Evolutionary conservation across 1,140 invertebrate genomes (phyloP).

Genomic region (Lethrus apterus): DNA sequence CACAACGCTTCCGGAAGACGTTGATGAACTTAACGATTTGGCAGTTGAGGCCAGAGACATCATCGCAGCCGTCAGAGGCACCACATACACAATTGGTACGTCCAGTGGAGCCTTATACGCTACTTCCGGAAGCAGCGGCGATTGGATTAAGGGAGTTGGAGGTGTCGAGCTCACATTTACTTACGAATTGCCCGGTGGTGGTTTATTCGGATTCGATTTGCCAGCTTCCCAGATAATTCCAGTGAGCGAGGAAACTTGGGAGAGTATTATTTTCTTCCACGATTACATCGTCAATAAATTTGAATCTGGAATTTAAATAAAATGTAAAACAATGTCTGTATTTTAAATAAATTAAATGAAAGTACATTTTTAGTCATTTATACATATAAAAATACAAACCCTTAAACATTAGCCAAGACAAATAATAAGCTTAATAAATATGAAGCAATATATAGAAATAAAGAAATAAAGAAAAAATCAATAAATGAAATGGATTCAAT

Average conservation of each 20-base stretch:
- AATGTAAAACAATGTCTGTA: neutral
- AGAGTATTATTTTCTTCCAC: conserved; percentile 2
- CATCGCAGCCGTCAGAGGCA: conserved; percentile 57
- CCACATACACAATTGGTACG: conserved; percentile 62
- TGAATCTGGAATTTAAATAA: too few relatives aligned
- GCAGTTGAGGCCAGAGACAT: conserved; percentile 36
- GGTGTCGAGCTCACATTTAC: conserved; percentile 58
- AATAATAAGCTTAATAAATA: too few relatives aligned
- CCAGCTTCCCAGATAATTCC: conserved; percentile 54
- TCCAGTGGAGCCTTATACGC: conserved; percentile 58
- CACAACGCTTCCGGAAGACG: neutral
- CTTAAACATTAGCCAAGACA: too few relatives aligned
- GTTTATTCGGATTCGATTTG: conserved; percentile 54
- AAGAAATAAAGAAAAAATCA: too few relatives aligned
- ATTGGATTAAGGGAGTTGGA: conserved; percentile 55
- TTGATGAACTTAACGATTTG: conserved; percentile 5
- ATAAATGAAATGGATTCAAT: too few relatives aligned
- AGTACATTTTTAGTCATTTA: too few relatives aligned
- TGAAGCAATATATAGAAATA: too few relatives aligned
- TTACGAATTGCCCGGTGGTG: conserved; percentile 60
- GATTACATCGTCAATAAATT: conserved; percentile 38
- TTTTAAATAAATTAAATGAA: neutral
- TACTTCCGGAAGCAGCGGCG: conserved; percentile 50
- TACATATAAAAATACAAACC: too few relatives aligned
- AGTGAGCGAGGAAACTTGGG: conserved; percentile 33